phyloP scores from a whole-genome alignment of 2,888 invertebrate genomes.

The Cephalotes varians region DNA sequence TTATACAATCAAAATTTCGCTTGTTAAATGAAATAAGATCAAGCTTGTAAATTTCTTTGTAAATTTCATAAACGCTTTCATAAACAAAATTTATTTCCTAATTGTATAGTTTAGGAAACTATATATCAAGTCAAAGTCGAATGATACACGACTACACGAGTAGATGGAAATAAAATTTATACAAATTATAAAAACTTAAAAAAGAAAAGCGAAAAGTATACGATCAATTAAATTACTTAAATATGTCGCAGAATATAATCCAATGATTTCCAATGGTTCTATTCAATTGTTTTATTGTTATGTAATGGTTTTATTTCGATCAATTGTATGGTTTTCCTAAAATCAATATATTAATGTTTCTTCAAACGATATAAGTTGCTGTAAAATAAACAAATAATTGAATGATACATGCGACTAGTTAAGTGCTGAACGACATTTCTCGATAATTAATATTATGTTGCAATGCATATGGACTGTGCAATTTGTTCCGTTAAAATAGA shows the following conservation, averaged over 20 bases:
- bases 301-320: no score
- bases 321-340: neutral
- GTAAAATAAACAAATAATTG: neutral
- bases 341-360: neutral
- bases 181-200: neutral
- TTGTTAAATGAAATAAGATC: neutral
- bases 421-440: neutral
- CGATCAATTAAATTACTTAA: neutral
- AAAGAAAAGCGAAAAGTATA: neutral
- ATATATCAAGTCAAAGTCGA: neutral
- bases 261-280: no score
- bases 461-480: neutral
- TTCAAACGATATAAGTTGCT: neutral
- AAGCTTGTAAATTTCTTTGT: neutral
- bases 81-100: neutral
- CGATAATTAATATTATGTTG: neutral
- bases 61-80: no score
- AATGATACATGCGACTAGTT: constrained; percentile 16
- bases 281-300: neutral
- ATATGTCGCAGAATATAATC: neutral
- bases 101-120: neutral
- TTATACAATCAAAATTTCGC: neutral
- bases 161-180: neutral
- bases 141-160: neutral
- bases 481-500: constrained; percentile 1